A percentile compares a stretch with the other conserved stretches of the same genome.
phyloP scores from a whole-genome alignment of 2,888 invertebrate species.

The Cephonodes hylas region DNA sequence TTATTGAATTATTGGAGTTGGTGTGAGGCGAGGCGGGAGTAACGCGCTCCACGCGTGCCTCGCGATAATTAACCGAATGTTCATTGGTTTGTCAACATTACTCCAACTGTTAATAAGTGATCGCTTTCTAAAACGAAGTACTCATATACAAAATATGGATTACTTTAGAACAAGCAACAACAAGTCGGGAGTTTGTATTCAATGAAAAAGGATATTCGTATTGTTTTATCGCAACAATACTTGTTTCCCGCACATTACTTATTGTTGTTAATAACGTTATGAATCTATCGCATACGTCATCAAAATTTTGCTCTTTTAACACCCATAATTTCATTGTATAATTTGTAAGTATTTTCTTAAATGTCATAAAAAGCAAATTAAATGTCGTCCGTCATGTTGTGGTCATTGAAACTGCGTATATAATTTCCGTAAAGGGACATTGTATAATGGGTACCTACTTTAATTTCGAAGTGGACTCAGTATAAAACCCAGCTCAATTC shows the following conservation, averaged over 20 bases:
- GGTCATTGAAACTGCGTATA: no score
- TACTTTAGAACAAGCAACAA: neutral
- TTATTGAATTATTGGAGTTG: constrained; percentile 76
- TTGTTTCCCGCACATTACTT: no score
- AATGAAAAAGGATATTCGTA: neutral
- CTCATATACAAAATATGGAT: neutral
- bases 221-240: neutral
- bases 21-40: constrained; percentile 63
- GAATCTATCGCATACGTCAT: neutral
- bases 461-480: neutral
- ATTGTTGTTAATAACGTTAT: neutral
- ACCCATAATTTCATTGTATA: no score
- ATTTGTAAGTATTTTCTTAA: no score
- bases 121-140: constrained; percentile 23
- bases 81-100: constrained; percentile 47
- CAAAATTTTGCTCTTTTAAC: no score
- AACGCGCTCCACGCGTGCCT: constrained; percentile 61
- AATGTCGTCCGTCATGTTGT: no score
- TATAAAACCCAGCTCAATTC: neutral
- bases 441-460: neutral
- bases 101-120: constrained; percentile 20
- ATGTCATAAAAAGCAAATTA: no score
- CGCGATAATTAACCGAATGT: constrained; percentile 53
- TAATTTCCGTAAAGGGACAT: no score
- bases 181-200: neutral